Percentiles rank a stretch among this genome's conserved stretches.
Evolutionary conservation across 2,888 invertebrate species (phyloP).

Genomic region (Drosophila hawaiiensis): DNA sequence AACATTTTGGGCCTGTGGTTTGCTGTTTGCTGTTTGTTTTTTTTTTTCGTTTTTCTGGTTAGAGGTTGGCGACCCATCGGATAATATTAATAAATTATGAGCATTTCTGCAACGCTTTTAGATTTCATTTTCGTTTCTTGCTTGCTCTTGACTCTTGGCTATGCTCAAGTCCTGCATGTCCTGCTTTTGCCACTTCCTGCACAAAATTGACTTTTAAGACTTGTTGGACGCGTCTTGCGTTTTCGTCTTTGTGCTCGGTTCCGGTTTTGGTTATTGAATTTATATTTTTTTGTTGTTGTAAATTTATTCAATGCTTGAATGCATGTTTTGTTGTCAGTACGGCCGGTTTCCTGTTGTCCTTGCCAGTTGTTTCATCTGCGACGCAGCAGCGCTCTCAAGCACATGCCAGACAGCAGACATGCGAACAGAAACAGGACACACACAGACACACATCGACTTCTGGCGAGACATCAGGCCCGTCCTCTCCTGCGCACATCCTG

Average conservation of each 20-base stretch:
- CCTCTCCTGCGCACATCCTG: constrained; percentile 41
- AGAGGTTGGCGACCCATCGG: constrained; percentile 38
- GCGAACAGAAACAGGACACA: constrained; percentile 27
- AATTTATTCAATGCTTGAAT: constrained; percentile 56
- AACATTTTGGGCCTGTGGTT: constrained; percentile 18
- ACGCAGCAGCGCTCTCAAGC: constrained; percentile 36
- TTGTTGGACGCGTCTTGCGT: constrained; percentile 16
- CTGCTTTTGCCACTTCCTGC: constrained; percentile 34
- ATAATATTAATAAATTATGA: constrained; percentile 79
- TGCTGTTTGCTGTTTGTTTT: constrained; percentile 4
- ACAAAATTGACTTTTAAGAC: constrained; percentile 37
- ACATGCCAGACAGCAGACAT: constrained; percentile 45
- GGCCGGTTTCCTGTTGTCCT: constrained; percentile 52
- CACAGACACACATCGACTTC: constrained; percentile 13
- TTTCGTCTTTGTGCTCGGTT: constrained; percentile 29
- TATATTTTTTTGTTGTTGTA: constrained; percentile 27
- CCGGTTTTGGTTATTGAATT: constrained; percentile 68
- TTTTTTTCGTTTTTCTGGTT: constrained; percentile 7
- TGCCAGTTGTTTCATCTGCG: constrained; percentile 56
- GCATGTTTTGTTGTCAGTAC: constrained; percentile 58
- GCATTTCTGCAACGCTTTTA: constrained; percentile 35
- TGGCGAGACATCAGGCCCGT: constrained; percentile 38
- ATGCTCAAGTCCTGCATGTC: constrained; percentile 16
- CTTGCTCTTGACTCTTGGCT: constrained; percentile 40
- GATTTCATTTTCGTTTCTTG: constrained; percentile 15